Evolutionary conservation across 2,888 invertebrate species (phyloP).

Genomic region (Malacosoma neustria): DNA sequence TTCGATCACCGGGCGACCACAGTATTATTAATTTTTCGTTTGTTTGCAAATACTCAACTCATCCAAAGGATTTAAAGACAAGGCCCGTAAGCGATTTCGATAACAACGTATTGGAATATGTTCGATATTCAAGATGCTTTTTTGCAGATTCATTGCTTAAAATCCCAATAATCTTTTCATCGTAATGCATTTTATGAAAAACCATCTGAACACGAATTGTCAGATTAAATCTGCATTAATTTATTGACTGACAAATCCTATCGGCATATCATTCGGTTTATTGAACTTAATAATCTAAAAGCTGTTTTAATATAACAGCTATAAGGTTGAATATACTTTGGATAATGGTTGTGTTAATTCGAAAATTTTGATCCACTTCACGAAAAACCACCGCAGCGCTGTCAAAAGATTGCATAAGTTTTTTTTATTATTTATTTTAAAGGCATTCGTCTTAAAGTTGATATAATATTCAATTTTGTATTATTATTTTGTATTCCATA

Average conservation of each 20-base stretch:
- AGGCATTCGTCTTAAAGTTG: too few relatives aligned
- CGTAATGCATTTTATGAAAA: conserved; percentile 19
- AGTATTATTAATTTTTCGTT: too few relatives aligned
- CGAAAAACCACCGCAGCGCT: conserved; percentile 12
- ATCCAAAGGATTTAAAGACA: too few relatives aligned
- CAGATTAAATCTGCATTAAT: conserved; percentile 25
- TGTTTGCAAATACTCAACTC: too few relatives aligned
- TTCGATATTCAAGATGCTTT: background rate
- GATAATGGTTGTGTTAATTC: conserved; percentile 1
- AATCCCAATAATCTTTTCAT: background rate
- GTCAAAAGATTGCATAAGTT: conserved; percentile 15
- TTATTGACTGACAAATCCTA: conserved; percentile 53
- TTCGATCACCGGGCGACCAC: too few relatives aligned
- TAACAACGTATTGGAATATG: background rate
- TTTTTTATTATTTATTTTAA: conserved; percentile 9
- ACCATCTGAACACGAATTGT: conserved; percentile 45
- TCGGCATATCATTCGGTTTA: conserved; percentile 15
- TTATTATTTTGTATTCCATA: too few relatives aligned
- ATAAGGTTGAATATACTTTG: conserved; percentile 13
- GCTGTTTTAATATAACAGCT: too few relatives aligned
- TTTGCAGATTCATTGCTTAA: background rate
- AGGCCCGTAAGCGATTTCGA: background rate
- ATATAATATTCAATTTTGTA: too few relatives aligned
- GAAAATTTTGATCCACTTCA: conserved; percentile 17
- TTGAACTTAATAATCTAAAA: too few relatives aligned